phyloP scores from a whole-genome alignment of 2,888 invertebrate genomes.

The Eupithecia pulchellata region DNA sequence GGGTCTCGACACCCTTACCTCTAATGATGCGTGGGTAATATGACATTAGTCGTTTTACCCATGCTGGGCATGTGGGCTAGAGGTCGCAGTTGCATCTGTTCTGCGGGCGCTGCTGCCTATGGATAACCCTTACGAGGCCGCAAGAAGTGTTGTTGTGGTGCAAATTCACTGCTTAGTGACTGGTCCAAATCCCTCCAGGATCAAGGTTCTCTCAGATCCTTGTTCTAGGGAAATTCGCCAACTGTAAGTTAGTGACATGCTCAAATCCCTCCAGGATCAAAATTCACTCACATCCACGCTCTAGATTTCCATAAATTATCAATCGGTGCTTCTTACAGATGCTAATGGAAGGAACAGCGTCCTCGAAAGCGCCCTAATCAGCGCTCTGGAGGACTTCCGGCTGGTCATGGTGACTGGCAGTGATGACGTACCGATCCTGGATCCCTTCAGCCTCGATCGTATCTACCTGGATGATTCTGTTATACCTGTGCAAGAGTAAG shows the following conservation, averaged over 20 bases:
- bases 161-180: no score
- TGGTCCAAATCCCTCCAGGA: no score
- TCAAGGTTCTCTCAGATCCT: neutral
- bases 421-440: conserved; percentile 62
- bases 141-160: neutral
- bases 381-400: conserved; percentile 41
- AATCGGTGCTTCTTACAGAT: conserved; percentile 9
- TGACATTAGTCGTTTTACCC: no score
- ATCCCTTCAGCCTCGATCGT: conserved; percentile 58
- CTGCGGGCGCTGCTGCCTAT: neutral
- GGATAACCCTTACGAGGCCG: neutral
- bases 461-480: conserved; percentile 54
- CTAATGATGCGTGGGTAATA: no score
- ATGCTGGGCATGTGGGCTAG: no score
- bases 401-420: conserved; percentile 53
- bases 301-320: neutral
- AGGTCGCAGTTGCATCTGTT: neutral
- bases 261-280: no score
- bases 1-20: no score
- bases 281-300: neutral
- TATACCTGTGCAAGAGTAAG: conserved; percentile 62
- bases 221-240: no score
- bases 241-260: no score
- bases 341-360: conserved; percentile 35
- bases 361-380: conserved; percentile 34